These are phyloP conservation scores for Pterobdella sp. DNA, from an alignment of 2,888 invertebrate genomes.

Conservation along the genomic window DNA sequence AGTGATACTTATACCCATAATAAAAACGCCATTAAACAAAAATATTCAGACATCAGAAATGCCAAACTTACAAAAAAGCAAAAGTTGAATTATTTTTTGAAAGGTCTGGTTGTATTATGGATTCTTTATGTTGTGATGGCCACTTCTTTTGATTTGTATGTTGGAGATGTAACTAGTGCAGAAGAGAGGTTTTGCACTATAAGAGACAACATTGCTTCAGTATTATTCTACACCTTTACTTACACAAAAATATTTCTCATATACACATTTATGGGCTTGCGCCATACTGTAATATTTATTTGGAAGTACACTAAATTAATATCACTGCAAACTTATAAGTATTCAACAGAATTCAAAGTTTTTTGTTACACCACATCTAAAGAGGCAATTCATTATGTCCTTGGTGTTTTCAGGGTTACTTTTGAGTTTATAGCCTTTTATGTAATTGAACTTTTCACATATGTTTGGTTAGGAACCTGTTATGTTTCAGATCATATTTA, in stretches of 20 bases:
- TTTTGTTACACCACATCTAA: slow-evolving; percentile 19
- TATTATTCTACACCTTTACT: not conserved
- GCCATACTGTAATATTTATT: not conserved
- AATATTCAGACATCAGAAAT: slow-evolving; percentile 15
- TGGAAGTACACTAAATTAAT: slow-evolving; percentile 10
- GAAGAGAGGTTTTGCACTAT: slow-evolving; percentile 18
- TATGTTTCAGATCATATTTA: not conserved
- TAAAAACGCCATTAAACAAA: slow-evolving; percentile 11
- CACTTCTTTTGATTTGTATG: slow-evolving; percentile 13
- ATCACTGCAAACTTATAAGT: slow-evolving; percentile 7
- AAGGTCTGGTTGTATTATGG: not conserved
- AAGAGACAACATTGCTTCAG: not conserved
- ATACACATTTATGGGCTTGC: not conserved
- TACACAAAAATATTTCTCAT: not conserved
- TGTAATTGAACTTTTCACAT: not conserved
- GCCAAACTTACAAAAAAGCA: slow-evolving; percentile 26
- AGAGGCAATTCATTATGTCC: not conserved
- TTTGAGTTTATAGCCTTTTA: not conserved
- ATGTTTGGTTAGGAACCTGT: not conserved
- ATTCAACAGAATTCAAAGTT: not conserved
- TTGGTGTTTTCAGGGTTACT: not conserved
- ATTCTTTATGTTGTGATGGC: slow-evolving; percentile 14
- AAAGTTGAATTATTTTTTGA: slow-evolving; percentile 20
- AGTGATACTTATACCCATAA: not conserved
- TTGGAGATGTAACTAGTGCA: not conserved